Evolutionary conservation across 1,140 invertebrate species (phyloP), one percentile per base, ranked within the genome.

Genomic region (Orchestia grillus): DNA sequence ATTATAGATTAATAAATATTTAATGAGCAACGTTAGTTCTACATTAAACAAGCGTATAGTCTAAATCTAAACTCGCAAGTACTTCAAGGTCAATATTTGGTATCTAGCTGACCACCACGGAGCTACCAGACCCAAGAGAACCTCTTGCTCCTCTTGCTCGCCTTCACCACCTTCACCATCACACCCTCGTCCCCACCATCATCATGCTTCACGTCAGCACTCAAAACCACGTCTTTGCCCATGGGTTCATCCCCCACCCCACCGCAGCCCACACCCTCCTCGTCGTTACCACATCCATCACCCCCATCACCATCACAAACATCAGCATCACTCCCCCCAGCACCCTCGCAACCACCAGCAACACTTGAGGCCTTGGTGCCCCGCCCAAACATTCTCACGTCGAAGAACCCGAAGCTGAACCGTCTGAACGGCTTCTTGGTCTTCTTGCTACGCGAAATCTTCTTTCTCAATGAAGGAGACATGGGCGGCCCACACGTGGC

Each of bases 401-500:
- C 92, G 36, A 94, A 94, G 44, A 94, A 44, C 3, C 92, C 92
- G 44, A 94, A 94, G 36, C 92, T 94, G 44, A 94, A 94, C 11
- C 92, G 92, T n/a, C 92, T 44, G 0, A 94, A n/a, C 0, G 44
- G 44, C 36, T 94, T 94, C 19, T 47, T 94, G 44, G 28, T 44
- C 44, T 94, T 94, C 40, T 94, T 94, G 11, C 44, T 94, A 44
- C 36, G 43, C 92, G 92, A 47, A 4, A 28, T 42, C 42, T 90
- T 90, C 92, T 94, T 42, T 41, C 88, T 91, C 88, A 91, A 8
- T 43, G 88, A 44, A 11, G 44, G 88, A 23, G 88, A 44, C 0
- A 44, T 41, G 19, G 88, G 42, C 47, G 6, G 47, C 19, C 47
- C 19, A 19, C 19, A 8, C 88, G 88, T 43, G 0, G 88, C 11